Percentiles rank a stretch among this genome's conserved stretches.
Evolutionary conservation across 2,797 vertebrate genomes (phyloP).

Genomic region (Staurois parvus): DNA sequence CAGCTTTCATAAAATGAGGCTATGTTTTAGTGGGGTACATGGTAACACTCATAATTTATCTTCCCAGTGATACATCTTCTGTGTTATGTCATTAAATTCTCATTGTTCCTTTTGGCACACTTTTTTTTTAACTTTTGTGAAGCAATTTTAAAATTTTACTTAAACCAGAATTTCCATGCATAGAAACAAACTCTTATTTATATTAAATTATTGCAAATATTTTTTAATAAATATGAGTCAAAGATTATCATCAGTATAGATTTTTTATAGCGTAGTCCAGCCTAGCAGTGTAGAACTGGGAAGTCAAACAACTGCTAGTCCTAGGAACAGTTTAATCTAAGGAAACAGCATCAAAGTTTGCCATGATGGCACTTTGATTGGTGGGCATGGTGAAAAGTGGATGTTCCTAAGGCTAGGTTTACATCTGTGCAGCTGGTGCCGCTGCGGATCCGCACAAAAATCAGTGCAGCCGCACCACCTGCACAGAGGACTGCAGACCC

Average conservation of each 20-base stretch:
- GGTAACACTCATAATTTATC: constrained; percentile 32
- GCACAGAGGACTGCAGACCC: too few species aligned
- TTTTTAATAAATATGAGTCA: neutral
- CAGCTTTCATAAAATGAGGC: constrained; percentile 45
- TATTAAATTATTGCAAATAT: neutral
- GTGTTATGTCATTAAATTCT: constrained; percentile 9
- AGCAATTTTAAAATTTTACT: too few species aligned
- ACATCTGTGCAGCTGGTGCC: too few species aligned
- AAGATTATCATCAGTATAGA: too few species aligned
- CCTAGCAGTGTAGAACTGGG: too few species aligned
- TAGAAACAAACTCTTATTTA: neutral
- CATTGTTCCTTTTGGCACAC: neutral
- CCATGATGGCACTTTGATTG: too few species aligned
- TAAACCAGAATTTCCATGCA: neutral
- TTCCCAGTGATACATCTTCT: constrained; percentile 25
- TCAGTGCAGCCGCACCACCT: too few species aligned
- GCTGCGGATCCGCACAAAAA: too few species aligned
- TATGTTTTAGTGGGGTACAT: constrained; percentile 21
- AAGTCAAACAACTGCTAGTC: too few species aligned
- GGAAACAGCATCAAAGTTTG: neutral
- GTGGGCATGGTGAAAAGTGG: too few species aligned
- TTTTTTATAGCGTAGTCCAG: too few species aligned
- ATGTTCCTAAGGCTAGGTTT: too few species aligned
- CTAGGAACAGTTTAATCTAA: neutral
- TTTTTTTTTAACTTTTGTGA: neutral